Conservation (phyloP, 2,888 invertebrate species). For the Hyles lineata region DNA sequence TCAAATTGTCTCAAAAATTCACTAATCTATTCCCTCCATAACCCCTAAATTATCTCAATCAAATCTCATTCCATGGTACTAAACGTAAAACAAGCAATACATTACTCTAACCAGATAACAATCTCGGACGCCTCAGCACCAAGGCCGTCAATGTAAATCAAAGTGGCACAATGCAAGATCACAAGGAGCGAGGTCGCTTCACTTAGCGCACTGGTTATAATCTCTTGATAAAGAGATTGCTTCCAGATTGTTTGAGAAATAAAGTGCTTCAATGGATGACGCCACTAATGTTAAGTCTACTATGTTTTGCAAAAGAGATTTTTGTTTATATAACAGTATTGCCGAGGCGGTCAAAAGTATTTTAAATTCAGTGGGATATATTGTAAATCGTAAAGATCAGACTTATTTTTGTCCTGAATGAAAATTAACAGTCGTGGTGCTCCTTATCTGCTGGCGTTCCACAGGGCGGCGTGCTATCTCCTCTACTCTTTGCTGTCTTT, state of each 20-base stretch:
- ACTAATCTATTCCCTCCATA: no score
- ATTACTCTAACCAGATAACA: not conserved
- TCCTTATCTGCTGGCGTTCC: no score
- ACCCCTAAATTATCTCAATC: no score
- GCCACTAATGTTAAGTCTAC: no score
- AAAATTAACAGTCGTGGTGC: no score
- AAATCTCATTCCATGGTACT: no score
- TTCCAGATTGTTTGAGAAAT: not conserved
- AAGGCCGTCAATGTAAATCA: conserved; percentile 11
- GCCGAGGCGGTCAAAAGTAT: not conserved
- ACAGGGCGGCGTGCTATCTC: no score
- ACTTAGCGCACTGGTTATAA: conserved; percentile 21
- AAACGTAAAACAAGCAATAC: not conserved
- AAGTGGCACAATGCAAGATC: conserved; percentile 20
- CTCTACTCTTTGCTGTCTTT: no score
- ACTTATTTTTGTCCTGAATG: not conserved
- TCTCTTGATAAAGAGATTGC: conserved; percentile 6
- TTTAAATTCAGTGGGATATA: not conserved
- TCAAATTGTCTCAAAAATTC: no score
- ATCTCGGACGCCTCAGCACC: not conserved
- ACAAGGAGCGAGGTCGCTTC: conserved; percentile 18
- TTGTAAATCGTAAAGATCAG: no score
- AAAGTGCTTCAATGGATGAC: not conserved
- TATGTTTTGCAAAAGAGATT: not conserved
- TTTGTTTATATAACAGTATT: not conserved